Evolutionary conservation across 2,888 invertebrate species (phyloP).

Genomic region (Yponomeuta cagnagella): DNA sequence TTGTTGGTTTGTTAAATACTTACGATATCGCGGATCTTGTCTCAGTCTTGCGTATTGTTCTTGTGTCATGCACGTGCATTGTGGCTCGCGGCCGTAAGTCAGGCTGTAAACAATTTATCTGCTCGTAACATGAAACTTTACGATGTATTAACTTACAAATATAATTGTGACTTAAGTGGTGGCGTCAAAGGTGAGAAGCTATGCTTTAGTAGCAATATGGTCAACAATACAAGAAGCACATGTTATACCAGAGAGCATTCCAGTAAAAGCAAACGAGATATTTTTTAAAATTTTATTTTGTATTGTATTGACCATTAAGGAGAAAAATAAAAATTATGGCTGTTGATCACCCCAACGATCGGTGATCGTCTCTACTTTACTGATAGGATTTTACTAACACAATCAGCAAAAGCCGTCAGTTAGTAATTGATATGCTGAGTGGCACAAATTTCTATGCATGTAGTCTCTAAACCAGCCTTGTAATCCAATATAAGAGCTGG

Average conservation of each 20-base stretch:
- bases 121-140: background rate
- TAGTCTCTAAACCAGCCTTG: background rate
- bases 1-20: slow-evolving; percentile 30
- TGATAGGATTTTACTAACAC: too few relatives aligned
- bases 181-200: background rate
- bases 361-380: too few relatives aligned
- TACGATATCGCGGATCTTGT: slow-evolving; percentile 88
- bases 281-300: too few relatives aligned
- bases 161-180: background rate
- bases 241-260: too few relatives aligned
- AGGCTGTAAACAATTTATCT: slow-evolving; percentile 32
- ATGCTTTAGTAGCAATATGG: too few relatives aligned
- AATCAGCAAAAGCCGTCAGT: too few relatives aligned
- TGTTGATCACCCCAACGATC: too few relatives aligned
- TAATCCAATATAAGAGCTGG: too few relatives aligned
- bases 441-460: background rate
- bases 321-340: too few relatives aligned
- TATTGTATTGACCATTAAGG: too few relatives aligned
- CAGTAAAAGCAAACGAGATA: too few relatives aligned
- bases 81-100: slow-evolving; percentile 83
- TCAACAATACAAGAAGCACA: too few relatives aligned
- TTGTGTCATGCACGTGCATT: slow-evolving; percentile 96
- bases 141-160: background rate
- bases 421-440: background rate
- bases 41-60: slow-evolving; percentile 92